These are phyloP conservation scores for Orussus abietinus DNA, from an alignment of 1,140 invertebrate genomes.

Conservation along the genomic window DNA sequence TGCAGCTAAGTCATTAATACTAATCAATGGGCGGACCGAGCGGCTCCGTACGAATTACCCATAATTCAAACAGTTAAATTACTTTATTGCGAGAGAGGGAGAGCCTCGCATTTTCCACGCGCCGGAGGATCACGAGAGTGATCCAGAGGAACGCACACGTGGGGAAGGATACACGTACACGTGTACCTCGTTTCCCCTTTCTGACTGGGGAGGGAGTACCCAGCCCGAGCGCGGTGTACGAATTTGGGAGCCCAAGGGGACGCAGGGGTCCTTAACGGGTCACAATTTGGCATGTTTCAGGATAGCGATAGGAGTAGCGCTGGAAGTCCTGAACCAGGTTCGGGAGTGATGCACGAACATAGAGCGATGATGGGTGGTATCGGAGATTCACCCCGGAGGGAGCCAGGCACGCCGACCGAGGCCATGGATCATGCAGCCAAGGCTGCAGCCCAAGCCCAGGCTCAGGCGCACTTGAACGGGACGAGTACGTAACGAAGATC, in stretches of 20 bases:
- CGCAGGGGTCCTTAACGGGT: slow-evolving; percentile 50
- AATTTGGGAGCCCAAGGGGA: slow-evolving; percentile 46
- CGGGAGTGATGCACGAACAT: slow-evolving; percentile 47
- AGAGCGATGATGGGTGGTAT: slow-evolving; percentile 48
- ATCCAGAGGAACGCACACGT: too few species aligned
- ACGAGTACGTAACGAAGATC: slow-evolving; percentile 66
- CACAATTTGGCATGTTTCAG: too few species aligned
- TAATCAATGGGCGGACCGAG: slow-evolving; percentile 50
- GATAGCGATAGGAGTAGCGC: slow-evolving; percentile 68
- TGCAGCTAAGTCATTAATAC: slow-evolving; percentile 56
- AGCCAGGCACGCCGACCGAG: slow-evolving; percentile 44
- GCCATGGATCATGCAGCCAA: slow-evolving; percentile 51
- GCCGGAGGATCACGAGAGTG: too few species aligned
- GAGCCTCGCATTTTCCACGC: too few species aligned
- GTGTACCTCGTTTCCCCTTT: too few species aligned
- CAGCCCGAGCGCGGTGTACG: slow-evolving; percentile 19
- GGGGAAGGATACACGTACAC: too few species aligned
- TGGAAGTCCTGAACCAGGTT: slow-evolving; percentile 62
- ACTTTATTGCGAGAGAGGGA: slow-evolving; percentile 52
- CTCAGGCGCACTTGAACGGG: slow-evolving; percentile 64
- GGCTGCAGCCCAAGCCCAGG: slow-evolving; percentile 42
- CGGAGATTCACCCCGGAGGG: slow-evolving; percentile 43
- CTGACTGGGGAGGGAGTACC: too few species aligned
- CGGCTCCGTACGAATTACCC: slow-evolving; percentile 46
- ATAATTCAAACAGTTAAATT: slow-evolving; percentile 54